These are phyloP conservation scores for Toxotes lorentzi DNA, from an alignment of 2,797 vertebrate species.

Conservation along the genomic window DNA sequence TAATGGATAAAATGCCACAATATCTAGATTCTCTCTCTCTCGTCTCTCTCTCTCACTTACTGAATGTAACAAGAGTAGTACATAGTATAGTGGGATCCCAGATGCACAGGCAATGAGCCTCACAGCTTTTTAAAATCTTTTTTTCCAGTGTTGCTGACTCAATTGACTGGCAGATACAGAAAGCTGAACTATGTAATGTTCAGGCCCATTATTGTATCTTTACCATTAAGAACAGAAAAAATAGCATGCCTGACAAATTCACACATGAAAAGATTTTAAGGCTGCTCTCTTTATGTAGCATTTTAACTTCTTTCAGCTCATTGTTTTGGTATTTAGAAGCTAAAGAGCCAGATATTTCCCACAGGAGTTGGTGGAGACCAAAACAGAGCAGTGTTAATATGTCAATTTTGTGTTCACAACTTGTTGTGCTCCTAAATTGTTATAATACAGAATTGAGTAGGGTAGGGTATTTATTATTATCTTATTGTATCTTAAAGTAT, in stretches of 20 bases:
- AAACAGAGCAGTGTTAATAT: background rate
- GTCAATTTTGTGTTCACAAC: background rate
- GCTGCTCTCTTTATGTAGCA: background rate
- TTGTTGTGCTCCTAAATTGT: background rate
- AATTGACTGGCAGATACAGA: slow-evolving; percentile 37
- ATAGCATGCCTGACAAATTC: background rate
- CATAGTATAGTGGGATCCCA: slow-evolving; percentile 10
- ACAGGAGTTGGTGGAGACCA: background rate
- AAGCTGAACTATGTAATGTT: slow-evolving; percentile 40
- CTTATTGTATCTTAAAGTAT: background rate
- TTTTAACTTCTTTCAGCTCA: background rate
- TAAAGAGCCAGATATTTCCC: too few relatives aligned
- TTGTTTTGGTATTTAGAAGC: background rate
- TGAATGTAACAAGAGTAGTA: slow-evolving; percentile 41
- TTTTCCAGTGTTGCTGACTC: slow-evolving; percentile 12
- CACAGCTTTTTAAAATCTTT: slow-evolving; percentile 25
- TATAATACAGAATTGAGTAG: background rate
- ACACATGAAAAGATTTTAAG: slow-evolving; percentile 8
- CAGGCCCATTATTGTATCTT: slow-evolving; percentile 21
- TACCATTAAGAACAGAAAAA: slow-evolving; percentile 33
- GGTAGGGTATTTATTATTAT: background rate
- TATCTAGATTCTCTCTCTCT: slow-evolving; percentile 54
- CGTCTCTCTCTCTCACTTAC: slow-evolving; percentile 56
- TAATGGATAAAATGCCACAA: slow-evolving; percentile 65
- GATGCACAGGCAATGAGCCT: slow-evolving; percentile 37